Evolutionary conservation across 2,113 vertebrate species (phyloP).

Genomic region (Perca fluviatilis): DNA sequence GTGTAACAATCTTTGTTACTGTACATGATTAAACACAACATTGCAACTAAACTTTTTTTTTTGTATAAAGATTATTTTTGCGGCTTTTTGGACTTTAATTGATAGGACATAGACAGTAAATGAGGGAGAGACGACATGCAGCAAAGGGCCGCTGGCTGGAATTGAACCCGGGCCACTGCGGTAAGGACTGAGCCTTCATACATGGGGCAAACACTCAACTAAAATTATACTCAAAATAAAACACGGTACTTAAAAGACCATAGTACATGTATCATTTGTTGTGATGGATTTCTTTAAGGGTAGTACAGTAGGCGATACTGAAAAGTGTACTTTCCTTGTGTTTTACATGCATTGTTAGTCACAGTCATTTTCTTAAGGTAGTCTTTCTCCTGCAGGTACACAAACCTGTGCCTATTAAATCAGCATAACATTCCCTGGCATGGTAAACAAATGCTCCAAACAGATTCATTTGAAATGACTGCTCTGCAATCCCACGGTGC

Average conservation of each 20-base stretch:
- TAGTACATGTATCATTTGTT: conserved; percentile 24
- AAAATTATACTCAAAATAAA: conserved; percentile 7
- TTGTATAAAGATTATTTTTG: too few relatives aligned
- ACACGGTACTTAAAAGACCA: not conserved
- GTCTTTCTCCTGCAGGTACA: conserved; percentile 71
- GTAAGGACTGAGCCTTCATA: too few relatives aligned
- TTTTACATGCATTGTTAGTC: conserved; percentile 73
- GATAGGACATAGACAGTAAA: too few relatives aligned
- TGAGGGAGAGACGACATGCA: too few relatives aligned
- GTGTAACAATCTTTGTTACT: not conserved
- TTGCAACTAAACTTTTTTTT: too few relatives aligned
- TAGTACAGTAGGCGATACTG: conserved; percentile 23
- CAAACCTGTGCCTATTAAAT: conserved; percentile 71
- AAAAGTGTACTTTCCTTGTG: conserved; percentile 34
- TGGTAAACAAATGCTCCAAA: conserved; percentile 76
- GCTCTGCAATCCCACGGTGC: conserved; percentile 69
- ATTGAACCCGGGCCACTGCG: too few relatives aligned
- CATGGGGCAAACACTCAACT: too few relatives aligned
- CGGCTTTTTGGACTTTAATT: too few relatives aligned
- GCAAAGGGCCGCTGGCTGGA: too few relatives aligned
- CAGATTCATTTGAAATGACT: conserved; percentile 72
- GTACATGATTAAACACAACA: conserved; percentile 6
- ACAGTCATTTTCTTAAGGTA: conserved; percentile 65
- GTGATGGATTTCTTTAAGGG: conserved; percentile 42
- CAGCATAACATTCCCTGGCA: conserved; percentile 62